phyloP scores from a whole-genome alignment of 2,888 invertebrate genomes.

The Hymenopus coronatus region DNA sequence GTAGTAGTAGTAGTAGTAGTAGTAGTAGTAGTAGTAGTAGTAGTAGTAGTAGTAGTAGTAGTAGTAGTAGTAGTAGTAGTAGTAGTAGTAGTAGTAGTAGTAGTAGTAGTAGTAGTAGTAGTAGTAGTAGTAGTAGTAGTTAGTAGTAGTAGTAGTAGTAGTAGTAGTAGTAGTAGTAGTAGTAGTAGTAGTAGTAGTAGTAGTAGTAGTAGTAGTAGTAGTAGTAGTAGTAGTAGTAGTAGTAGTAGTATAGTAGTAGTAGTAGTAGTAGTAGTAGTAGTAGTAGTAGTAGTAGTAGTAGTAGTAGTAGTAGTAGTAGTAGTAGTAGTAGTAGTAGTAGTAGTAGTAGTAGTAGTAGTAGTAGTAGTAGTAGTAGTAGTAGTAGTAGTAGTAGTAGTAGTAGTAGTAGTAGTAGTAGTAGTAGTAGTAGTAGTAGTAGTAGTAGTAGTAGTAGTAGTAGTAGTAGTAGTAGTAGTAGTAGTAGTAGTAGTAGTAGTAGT shows the following conservation, averaged over 20 bases:
- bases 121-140: too few relatives aligned
- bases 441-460: not conserved
- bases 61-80: constrained; percentile 24
- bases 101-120: constrained; percentile 21
- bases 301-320: constrained; percentile 1
- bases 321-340: not conserved
- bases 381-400: not conserved
- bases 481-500: not conserved
- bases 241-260: too few relatives aligned
- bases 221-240: constrained; percentile 3
- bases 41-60: constrained; percentile 24
- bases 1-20: constrained; percentile 25
- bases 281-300: not conserved
- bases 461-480: not conserved
- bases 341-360: constrained; percentile 1
- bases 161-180: constrained; percentile 15
- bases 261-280: not conserved
- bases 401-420: not conserved
- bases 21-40: constrained; percentile 24
- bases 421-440: not conserved
- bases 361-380: not conserved
- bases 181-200: constrained; percentile 17
- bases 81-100: constrained; percentile 23
- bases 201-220: constrained; percentile 13
- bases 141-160: not conserved